These are phyloP conservation scores for Hofmannophila pseudospretella DNA, from an alignment of 2,888 invertebrate genomes.

Conservation along the genomic window DNA sequence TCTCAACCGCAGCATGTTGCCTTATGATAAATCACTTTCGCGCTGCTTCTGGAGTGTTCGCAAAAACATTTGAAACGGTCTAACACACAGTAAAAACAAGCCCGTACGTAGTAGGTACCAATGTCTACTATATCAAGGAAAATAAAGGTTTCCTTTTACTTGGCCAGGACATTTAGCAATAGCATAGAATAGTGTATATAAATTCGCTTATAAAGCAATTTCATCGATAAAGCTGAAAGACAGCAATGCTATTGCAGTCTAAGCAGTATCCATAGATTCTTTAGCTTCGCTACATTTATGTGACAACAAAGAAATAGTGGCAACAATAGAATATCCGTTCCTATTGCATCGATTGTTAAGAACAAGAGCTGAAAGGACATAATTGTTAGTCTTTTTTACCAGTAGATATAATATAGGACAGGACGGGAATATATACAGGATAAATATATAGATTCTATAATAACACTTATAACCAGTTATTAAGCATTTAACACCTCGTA, in stretches of 20 bases:
- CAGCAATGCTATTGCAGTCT: constrained; percentile 8
- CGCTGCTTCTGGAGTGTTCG: constrained; percentile 42
- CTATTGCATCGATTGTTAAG: constrained; percentile 11
- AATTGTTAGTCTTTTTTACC: no score
- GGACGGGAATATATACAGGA: no score
- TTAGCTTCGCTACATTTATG: constrained; percentile 8
- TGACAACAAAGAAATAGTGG: constrained; percentile 14
- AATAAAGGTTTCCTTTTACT: constrained; percentile 24
- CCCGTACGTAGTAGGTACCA: constrained; percentile 40
- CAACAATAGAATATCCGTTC: constrained; percentile 12
- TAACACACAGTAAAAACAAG: constrained; percentile 53
- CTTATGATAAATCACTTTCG: constrained; percentile 73
- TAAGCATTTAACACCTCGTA: no score
- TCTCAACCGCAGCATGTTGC: constrained; percentile 68
- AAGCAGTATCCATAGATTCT: constrained; percentile 2
- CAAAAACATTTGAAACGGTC: constrained; percentile 54
- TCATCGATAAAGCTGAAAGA: constrained; percentile 20
- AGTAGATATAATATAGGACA: no score
- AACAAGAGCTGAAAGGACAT: no score
- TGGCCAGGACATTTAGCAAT: no score
- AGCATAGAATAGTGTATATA: constrained; percentile 8
- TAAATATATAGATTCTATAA: no score
- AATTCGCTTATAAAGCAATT: constrained; percentile 24
- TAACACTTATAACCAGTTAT: no score
- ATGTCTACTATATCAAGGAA: constrained; percentile 44